These are phyloP conservation scores for Egretta garzetta DNA, from an alignment of 2,113 vertebrate genomes.

Conservation along the genomic window DNA sequence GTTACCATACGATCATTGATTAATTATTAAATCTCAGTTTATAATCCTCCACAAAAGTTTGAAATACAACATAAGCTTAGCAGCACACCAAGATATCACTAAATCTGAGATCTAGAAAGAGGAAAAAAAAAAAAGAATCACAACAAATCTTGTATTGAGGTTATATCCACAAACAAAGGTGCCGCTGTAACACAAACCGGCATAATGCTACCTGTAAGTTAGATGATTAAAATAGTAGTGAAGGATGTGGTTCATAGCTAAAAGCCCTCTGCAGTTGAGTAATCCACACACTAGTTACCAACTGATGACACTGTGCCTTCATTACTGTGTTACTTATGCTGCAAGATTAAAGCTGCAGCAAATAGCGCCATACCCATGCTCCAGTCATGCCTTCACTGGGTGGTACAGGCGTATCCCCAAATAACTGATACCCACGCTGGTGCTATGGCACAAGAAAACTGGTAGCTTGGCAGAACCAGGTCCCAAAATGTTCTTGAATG, in stretches of 20 bases:
- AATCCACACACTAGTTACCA: background rate
- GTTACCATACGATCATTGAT: background rate
- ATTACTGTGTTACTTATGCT: accelerated
- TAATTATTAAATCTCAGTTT: background rate
- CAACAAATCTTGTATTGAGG: background rate
- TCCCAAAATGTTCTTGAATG: background rate
- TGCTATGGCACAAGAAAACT: background rate
- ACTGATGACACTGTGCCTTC: background rate
- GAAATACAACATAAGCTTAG: background rate
- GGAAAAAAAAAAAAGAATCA: too few species aligned
- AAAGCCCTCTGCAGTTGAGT: background rate
- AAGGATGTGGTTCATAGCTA: background rate
- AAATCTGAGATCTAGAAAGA: background rate
- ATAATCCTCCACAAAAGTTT: background rate
- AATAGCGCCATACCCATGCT: background rate
- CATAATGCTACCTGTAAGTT: background rate
- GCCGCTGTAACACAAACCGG: background rate
- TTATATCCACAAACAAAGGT: background rate
- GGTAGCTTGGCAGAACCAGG: background rate
- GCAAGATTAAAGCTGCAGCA: background rate
- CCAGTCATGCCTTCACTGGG: accelerated
- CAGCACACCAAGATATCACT: background rate
- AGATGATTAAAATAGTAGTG: background rate
- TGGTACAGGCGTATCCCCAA: background rate
- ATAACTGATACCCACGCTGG: accelerated